These are phyloP conservation scores for Limenitis camilla DNA, from an alignment of 2,888 invertebrate genomes.

Conservation along the genomic window DNA sequence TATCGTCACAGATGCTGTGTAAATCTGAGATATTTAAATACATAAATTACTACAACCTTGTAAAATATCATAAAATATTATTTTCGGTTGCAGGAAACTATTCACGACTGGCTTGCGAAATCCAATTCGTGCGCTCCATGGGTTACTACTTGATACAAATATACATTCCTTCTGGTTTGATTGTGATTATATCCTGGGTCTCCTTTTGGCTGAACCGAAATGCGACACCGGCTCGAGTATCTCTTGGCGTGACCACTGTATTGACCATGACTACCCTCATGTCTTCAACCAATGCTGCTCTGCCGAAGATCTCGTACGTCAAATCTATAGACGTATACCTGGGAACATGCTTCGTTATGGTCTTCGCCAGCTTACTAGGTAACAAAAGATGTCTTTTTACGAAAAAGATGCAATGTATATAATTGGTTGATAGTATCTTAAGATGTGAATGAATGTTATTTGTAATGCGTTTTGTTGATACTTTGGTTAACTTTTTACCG, in stretches of 20 bases:
- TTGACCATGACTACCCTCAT: conserved; percentile 98
- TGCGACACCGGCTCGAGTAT: conserved; percentile 94
- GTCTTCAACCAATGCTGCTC: conserved; percentile 96
- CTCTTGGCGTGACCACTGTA: conserved; percentile 95
- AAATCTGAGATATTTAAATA: background rate
- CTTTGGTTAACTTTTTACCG: no score
- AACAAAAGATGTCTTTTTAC: conserved; percentile 38
- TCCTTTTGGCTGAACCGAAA: conserved; percentile 97
- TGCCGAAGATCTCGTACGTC: conserved; percentile 98
- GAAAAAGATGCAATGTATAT: background rate
- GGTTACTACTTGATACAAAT: conserved; percentile 99
- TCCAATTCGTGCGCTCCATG: conserved; percentile 97
- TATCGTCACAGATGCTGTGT: background rate
- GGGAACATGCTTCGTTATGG: conserved; percentile 99
- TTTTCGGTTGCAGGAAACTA: conserved; percentile 85
- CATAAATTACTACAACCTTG: background rate
- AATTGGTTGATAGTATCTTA: background rate
- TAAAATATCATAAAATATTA: conserved; percentile 58
- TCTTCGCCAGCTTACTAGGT: conserved; percentile 97
- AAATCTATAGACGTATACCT: conserved; percentile 98
- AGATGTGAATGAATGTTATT: no score
- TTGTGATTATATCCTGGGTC: conserved; percentile 97
- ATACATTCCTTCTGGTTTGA: conserved; percentile 97
- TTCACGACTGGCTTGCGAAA: conserved; percentile 95
- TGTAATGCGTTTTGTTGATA: no score